phyloP scores from a whole-genome alignment of 2,113 vertebrate species.

The Catharus bicknelli region DNA sequence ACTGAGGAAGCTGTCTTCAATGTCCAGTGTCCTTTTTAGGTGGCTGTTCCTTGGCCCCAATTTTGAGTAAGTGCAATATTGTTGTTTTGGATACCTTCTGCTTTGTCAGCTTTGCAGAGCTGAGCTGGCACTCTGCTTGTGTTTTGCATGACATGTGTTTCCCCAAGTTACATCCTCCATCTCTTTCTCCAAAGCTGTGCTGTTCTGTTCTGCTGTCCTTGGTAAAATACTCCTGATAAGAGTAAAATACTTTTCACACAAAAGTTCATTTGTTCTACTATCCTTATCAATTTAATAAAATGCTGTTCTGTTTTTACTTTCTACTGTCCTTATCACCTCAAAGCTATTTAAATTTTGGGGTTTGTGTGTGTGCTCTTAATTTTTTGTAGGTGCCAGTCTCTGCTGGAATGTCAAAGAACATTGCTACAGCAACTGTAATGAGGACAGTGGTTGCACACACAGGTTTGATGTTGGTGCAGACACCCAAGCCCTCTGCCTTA shows the following conservation, averaged over 20 bases:
- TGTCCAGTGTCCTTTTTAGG: background rate
- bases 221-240: background rate
- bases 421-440: constrained; percentile 21
- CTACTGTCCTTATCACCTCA: background rate
- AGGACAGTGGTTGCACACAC: background rate
- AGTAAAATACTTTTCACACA: too few species aligned
- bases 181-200: background rate
- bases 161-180: background rate
- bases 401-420: constrained; percentile 27
- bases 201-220: background rate
- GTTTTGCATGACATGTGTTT: background rate
- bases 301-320: background rate
- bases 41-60: background rate
- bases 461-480: background rate
- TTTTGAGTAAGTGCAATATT: background rate
- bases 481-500: background rate
- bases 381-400: constrained; percentile 36
- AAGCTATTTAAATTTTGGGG: constrained; percentile 27
- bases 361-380: constrained; percentile 20
- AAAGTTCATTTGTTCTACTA: too few species aligned
- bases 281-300: background rate
- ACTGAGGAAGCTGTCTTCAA: background rate
- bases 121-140: background rate
- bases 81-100: background rate
- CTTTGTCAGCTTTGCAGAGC: background rate